phyloP scores from a whole-genome alignment of 2,888 invertebrate species.

The Automeris io region DNA sequence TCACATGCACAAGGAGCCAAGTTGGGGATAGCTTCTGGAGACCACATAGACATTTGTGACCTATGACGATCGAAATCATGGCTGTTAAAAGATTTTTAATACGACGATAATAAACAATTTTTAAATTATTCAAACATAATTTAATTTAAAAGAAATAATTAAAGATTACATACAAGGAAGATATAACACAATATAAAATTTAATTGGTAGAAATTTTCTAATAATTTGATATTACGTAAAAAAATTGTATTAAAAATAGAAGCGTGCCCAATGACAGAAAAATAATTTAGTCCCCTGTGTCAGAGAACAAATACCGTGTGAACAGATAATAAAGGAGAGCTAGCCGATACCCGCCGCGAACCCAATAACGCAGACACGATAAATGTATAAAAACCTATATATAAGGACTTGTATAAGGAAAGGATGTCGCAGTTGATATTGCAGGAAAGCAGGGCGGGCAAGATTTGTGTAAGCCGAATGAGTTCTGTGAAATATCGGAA shows the following conservation, averaged over 20 bases:
- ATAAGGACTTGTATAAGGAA: conserved; percentile 38
- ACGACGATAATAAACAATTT: too few relatives aligned
- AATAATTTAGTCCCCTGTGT: conserved; percentile 46
- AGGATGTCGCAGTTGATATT: conserved; percentile 43
- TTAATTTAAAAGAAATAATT: conserved; percentile 21
- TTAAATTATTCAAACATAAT: too few relatives aligned
- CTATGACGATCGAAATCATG: too few relatives aligned
- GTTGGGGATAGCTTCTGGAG: too few relatives aligned
- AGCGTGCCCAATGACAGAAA: conserved; percentile 31
- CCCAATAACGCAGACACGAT: conserved; percentile 41
- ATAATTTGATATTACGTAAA: too few relatives aligned
- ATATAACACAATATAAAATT: too few relatives aligned
- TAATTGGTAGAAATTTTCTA: too few relatives aligned
- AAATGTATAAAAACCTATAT: conserved; percentile 41
- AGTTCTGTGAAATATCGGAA: conserved; percentile 35
- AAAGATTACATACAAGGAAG: conserved; percentile 23
- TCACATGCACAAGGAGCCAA: too few relatives aligned
- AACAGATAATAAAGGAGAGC: conserved; percentile 52
- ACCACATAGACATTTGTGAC: too few relatives aligned
- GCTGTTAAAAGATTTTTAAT: too few relatives aligned
- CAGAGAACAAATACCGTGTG: conserved; percentile 49
- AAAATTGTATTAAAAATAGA: background rate
- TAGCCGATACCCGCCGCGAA: conserved; percentile 37
- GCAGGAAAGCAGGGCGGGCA: conserved; percentile 32
- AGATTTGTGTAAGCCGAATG: conserved; percentile 35